These are phyloP conservation scores for Strigops habroptila DNA, from an alignment of 2,113 vertebrate genomes.

Conservation along the genomic window DNA sequence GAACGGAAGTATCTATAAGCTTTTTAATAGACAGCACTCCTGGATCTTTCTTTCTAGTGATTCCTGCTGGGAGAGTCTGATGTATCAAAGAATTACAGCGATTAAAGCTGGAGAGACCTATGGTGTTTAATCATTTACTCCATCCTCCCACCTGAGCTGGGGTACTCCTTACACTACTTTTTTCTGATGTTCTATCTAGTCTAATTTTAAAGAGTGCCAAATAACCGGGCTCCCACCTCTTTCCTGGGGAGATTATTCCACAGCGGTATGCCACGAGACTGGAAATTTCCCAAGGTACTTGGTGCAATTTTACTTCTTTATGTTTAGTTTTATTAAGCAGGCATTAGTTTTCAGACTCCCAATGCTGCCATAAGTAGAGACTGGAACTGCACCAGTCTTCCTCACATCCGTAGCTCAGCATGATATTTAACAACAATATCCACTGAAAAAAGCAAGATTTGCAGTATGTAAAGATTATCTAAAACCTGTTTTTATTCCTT, in stretches of 20 bases:
- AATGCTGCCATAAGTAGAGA: neutral
- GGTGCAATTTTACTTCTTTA: neutral
- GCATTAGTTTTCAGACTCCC: neutral
- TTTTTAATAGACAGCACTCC: conserved; percentile 30
- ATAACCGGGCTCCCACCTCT: neutral
- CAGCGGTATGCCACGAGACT: neutral
- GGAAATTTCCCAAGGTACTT: neutral
- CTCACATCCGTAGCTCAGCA: neutral
- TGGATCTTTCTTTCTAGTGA: neutral
- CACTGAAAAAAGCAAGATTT: neutral
- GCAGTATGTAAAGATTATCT: neutral
- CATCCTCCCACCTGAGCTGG: conserved; percentile 25
- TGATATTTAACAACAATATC: neutral
- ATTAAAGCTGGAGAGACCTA: conserved; percentile 44
- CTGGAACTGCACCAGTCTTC: neutral
- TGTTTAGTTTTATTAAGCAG: neutral
- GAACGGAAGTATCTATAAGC: neutral
- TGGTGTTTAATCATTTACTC: conserved; percentile 47
- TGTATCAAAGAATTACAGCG: conserved; percentile 37
- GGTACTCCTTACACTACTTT: neutral
- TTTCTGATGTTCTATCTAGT: neutral
- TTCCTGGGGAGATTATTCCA: neutral
- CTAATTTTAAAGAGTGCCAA: neutral
- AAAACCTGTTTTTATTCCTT: neutral
- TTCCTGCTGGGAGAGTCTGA: conserved; percentile 45